Conservation (phyloP, 2,797 vertebrate genomes). For the Hypotaenidia philippensis region DNA sequence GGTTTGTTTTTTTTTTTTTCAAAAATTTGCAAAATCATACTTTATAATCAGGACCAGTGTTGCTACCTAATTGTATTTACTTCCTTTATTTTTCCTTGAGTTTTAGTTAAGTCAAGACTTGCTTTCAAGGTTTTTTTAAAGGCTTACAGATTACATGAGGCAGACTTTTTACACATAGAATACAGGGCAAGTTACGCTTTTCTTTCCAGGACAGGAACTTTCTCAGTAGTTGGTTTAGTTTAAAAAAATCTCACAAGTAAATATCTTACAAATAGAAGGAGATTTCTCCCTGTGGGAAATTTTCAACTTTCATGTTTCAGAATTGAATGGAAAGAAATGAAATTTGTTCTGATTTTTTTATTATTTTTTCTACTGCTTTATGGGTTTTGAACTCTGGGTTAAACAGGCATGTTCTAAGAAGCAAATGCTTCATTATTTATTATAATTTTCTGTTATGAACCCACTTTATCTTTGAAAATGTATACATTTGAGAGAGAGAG, state of each 20-base stretch:
- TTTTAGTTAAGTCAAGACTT: neutral
- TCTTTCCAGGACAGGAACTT: neutral
- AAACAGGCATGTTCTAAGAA: neutral
- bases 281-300: neutral
- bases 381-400: neutral
- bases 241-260: neutral
- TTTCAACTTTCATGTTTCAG: neutral
- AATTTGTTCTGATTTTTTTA: neutral
- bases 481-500: neutral
- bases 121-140: neutral
- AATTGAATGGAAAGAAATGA: neutral
- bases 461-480: neutral
- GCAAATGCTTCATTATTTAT: neutral
- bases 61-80: neutral
- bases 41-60: neutral
- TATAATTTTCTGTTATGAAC: neutral
- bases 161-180: neutral
- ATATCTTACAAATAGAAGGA: neutral
- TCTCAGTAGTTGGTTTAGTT: neutral
- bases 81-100: neutral
- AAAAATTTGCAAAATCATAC: neutral
- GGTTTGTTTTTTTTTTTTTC: neutral
- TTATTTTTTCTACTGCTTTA: neutral
- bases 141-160: neutral
- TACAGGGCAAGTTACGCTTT: neutral